Evolutionary conservation across 2,888 invertebrate genomes (phyloP).

Genomic region (Cecidostiba fungosa): DNA sequence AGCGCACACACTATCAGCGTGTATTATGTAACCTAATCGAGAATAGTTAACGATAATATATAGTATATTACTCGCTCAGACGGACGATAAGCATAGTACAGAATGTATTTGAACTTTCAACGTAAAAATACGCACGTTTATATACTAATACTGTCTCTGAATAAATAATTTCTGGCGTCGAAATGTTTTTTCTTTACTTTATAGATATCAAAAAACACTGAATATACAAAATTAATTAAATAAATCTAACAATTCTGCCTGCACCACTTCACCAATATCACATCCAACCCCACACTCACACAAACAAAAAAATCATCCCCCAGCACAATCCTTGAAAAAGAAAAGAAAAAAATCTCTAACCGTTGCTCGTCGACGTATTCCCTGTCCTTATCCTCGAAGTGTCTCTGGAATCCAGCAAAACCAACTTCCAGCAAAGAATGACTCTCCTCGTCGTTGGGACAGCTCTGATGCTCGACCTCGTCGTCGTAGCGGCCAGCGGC

Average conservation of each 20-base stretch:
- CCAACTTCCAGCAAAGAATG: background rate
- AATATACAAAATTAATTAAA: no score
- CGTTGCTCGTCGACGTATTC: slow-evolving; percentile 31
- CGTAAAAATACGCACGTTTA: no score
- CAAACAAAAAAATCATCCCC: slow-evolving; percentile 4
- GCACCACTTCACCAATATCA: no score
- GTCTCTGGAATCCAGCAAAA: background rate
- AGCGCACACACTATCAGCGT: slow-evolving; percentile 37
- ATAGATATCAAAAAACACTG: no score
- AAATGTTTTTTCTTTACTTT: no score
- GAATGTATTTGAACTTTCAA: slow-evolving; percentile 29
- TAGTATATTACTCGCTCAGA: slow-evolving; percentile 24
- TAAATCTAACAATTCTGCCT: no score
- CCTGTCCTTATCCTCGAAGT: background rate
- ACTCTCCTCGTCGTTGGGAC: slow-evolving; percentile 7
- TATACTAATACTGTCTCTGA: no score
- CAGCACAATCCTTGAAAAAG: background rate
- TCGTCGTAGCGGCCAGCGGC: slow-evolving; percentile 29
- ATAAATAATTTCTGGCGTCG: no score
- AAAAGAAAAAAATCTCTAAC: slow-evolving; percentile 31
- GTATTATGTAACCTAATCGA: slow-evolving; percentile 57
- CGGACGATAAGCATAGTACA: background rate
- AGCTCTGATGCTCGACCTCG: slow-evolving; percentile 18
- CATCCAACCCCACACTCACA: background rate
- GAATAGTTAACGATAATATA: slow-evolving; percentile 54